Percentiles rank a stretch among this genome's conserved stretches.
phyloP scores from a whole-genome alignment of 2,888 invertebrate genomes.

The Adelphocoris suturalis region DNA sequence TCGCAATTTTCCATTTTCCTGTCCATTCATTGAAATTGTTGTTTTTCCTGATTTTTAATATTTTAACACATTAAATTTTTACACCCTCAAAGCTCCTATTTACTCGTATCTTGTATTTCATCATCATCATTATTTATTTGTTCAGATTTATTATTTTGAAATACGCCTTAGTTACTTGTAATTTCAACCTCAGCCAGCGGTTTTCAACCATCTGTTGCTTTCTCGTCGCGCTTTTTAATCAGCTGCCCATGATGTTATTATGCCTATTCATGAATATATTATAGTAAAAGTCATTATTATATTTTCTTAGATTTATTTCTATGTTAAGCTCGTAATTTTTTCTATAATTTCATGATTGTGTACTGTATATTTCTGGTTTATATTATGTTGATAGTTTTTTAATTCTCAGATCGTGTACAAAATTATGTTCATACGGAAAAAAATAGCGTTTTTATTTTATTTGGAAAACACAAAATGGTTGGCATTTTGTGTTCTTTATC shows the following conservation, averaged over 20 bases:
- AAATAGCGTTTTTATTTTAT: neutral
- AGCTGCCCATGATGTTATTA: neutral
- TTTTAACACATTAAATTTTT: no score
- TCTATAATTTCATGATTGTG: neutral
- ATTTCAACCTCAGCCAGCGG: neutral
- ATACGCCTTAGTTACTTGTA: neutral
- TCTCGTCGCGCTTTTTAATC: neutral
- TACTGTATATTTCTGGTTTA: neutral
- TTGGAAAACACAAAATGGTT: no score
- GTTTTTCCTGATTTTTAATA: no score
- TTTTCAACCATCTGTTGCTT: neutral
- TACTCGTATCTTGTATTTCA: no score
- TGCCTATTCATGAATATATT: neutral
- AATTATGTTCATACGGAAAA: neutral
- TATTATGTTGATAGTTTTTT: neutral
- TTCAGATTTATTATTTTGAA: neutral
- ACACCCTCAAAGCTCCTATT: no score
- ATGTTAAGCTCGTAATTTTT: neutral
- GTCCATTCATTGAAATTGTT: no score
- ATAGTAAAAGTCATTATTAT: conserved; percentile 15
- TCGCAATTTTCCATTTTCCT: no score
- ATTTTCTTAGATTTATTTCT: neutral
- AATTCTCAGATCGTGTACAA: neutral
- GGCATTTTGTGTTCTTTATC: no score
- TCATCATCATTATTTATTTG: neutral